A percentile compares a stretch with the other conserved stretches of the same genome.
These are phyloP conservation scores for Eulemur coronatus DNA, from an alignment of 2,797 vertebrate genomes.

Conservation along the genomic window DNA sequence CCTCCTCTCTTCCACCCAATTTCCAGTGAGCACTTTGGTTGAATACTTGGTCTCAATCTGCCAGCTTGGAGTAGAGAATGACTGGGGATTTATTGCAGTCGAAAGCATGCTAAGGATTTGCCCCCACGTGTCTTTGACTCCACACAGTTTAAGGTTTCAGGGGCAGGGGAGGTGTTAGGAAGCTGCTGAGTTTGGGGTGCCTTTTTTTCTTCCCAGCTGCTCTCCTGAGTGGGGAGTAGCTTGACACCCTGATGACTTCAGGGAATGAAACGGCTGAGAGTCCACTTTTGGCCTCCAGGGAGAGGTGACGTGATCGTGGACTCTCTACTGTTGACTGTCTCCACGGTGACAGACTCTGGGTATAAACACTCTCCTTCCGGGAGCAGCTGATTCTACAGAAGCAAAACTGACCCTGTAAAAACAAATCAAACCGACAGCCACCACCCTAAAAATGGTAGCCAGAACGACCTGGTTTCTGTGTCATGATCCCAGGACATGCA, in stretches of 20 bases:
- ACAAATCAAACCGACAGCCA: neutral
- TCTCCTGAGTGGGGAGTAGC: neutral
- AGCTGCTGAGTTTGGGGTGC: neutral
- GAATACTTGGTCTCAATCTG: conserved; percentile 68
- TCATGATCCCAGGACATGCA: no score
- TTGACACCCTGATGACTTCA: neutral
- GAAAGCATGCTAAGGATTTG: conserved; percentile 35
- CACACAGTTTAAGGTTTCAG: neutral
- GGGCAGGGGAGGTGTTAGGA: neutral
- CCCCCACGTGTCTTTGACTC: neutral
- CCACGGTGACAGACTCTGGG: conserved; percentile 54
- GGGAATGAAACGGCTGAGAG: neutral
- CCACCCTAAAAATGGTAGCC: neutral
- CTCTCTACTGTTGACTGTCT: conserved; percentile 69
- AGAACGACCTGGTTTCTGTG: neutral
- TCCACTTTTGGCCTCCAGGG: neutral
- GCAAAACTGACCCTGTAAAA: neutral
- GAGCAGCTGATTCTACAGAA: conserved; percentile 42
- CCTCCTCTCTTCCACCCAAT: conserved; percentile 77
- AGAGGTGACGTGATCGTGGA: neutral
- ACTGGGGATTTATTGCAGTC: neutral
- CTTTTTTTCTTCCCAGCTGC: neutral
- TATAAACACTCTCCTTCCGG: neutral
- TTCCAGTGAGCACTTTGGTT: conserved; percentile 70
- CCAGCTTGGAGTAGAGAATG: conserved; percentile 67